A percentile compares a stretch with the other conserved stretches of the same genome.
Conservation (phyloP, 2,113 vertebrate genomes). For the Silurus meridionalis region DNA sequence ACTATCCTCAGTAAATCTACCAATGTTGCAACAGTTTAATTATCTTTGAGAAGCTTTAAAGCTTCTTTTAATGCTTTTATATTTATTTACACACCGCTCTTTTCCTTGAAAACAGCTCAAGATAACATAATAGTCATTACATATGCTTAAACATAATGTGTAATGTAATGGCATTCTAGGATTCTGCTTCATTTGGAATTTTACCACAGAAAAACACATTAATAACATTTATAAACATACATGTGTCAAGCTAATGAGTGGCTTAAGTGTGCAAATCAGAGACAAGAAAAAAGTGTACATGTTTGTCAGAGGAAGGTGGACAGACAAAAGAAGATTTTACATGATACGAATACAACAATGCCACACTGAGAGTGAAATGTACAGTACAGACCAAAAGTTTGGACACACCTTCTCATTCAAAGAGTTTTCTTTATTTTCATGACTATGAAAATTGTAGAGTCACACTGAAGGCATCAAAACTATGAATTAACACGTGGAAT, state of each 20-base stretch:
- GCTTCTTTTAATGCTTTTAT: too few relatives aligned
- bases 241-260: neutral
- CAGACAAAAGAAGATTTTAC: neutral
- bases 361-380: slow-evolving; percentile 36
- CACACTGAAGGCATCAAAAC: too few relatives aligned
- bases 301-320: slow-evolving; percentile 22
- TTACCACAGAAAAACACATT: neutral
- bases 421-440: too few relatives aligned
- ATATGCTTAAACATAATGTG: neutral
- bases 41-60: neutral
- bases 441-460: too few relatives aligned
- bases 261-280: neutral
- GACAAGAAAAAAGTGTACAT: slow-evolving; percentile 16
- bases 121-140: neutral
- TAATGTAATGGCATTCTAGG: neutral
- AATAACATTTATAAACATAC: neutral
- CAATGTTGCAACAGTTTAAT: neutral
- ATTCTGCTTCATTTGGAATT: neutral
- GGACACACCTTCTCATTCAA: too few relatives aligned
- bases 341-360: neutral
- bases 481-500: too few relatives aligned
- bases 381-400: too few relatives aligned
- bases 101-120: neutral
- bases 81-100: neutral
- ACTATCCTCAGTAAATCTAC: neutral